Conservation (phyloP, 1,140 invertebrate species). For the Drosophila fuyamai region DNA sequence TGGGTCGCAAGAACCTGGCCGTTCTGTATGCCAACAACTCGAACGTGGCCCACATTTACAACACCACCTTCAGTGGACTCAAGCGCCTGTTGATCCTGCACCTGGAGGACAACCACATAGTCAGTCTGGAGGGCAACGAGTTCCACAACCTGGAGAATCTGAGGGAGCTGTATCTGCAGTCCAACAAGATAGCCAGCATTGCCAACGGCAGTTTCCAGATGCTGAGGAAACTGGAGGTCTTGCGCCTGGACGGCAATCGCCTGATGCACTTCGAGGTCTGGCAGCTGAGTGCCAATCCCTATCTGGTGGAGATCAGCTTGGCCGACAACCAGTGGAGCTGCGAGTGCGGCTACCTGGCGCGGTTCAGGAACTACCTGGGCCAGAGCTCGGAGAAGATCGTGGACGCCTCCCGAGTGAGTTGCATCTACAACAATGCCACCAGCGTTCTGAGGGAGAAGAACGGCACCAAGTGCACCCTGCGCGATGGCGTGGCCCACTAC, state of each 20-base stretch:
- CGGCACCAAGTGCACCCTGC: constrained; percentile 88
- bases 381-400: constrained; percentile 90
- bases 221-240: constrained; percentile 92
- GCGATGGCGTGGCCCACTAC: constrained; percentile 88
- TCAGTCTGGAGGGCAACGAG: constrained; percentile 92
- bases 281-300: constrained; percentile 91
- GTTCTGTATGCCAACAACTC: constrained; percentile 95
- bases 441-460: constrained; percentile 89
- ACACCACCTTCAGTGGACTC: constrained; percentile 95
- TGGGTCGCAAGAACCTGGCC: constrained; percentile 94
- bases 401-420: constrained; percentile 89
- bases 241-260: constrained; percentile 93
- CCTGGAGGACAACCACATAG: constrained; percentile 93
- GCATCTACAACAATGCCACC: constrained; percentile 89
- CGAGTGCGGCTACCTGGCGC: constrained; percentile 92
- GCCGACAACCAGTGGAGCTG: constrained; percentile 96
- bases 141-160: constrained; percentile 92
- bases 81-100: constrained; percentile 91
- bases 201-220: constrained; percentile 93
- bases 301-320: constrained; percentile 91
- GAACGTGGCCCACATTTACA: constrained; percentile 92
- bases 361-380: constrained; percentile 91
- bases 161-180: constrained; percentile 93
- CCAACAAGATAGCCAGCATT: constrained; percentile 93
- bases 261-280: constrained; percentile 92